Base-by-base conservation (phyloP, 64 coral and sea anemone genomes). In the Stylophora pistillata region DNA sequence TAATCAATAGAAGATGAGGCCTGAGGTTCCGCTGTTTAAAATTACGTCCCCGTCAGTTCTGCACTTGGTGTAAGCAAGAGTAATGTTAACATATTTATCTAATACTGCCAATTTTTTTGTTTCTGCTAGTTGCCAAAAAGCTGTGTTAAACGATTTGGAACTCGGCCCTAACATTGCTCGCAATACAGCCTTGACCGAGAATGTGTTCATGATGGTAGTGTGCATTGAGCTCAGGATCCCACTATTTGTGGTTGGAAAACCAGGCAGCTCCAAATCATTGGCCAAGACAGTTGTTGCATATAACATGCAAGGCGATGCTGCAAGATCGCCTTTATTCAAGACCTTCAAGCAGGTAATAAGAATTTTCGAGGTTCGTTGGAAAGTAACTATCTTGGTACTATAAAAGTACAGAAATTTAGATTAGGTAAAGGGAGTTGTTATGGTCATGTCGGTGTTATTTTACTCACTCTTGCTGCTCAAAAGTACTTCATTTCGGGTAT, bases 151-250 rank as follows among this genome's bases (percentile, higher is more conserved):
- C 55, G 88, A 98, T n/a, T 78, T 98, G n/a, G 65, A 82, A 33
- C 91, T 98, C 31, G 95, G 91, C 58, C 82, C 88, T 0, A 98
- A 98, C 88, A 98, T 98, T 58, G 95, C 95, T 18, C 87, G 87
- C 47, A 98, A 98, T 71, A 98, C 71, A 26, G 95, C 95, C 1
- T 58, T 98, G 53, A 93, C 83, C 60, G 91, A 97, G 58, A 97
- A 97, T 16, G 91, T 94, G 26, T 94, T 94, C 59, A 94, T 94
- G 92, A 94, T 94, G 92, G 92, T 89, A 21, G 87, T 94, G 14
- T 94, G 92, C 58, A 86, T 89, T 47, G 88, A 93, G 72, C 91
- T 92, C 71, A 81, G 95, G 77, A 98, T 92, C 57, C 87, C 91
- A 33, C 58, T 95, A 25, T 95, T 95, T 74, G 89, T 95, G 10